Conservation (phyloP, 23 tunicate species). For the Ascidia mentula region DNA sequence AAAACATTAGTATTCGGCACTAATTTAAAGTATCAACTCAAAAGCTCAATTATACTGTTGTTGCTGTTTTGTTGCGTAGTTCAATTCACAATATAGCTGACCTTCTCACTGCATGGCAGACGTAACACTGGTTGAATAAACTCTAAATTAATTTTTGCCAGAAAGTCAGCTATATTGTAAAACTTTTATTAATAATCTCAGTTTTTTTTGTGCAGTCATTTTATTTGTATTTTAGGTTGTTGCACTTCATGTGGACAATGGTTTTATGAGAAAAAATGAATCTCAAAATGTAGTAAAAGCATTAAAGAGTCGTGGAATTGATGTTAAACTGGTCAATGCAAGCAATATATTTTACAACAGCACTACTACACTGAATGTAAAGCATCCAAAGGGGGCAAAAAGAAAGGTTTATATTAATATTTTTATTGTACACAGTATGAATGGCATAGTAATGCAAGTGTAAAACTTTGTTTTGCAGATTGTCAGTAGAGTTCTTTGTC, state of each 20-base stretch:
- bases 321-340: constrained; percentile 74
- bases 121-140: too few relatives aligned
- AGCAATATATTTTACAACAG: constrained; percentile 78
- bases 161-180: too few relatives aligned
- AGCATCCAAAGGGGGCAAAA: constrained; percentile 55
- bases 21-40: too few relatives aligned
- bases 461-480: constrained; percentile 18
- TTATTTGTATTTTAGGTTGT: constrained; percentile 49
- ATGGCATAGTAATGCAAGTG: neutral
- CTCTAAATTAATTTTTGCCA: too few relatives aligned
- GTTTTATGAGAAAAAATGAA: constrained; percentile 96
- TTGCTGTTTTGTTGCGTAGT: too few relatives aligned
- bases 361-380: constrained; percentile 62
- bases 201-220: too few relatives aligned
- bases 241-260: constrained; percentile 94
- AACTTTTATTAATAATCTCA: too few relatives aligned
- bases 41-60: too few relatives aligned
- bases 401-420: constrained; percentile 45
- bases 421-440: neutral
- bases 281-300: constrained; percentile 72
- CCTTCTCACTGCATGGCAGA: too few relatives aligned
- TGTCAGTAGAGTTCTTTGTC: constrained; percentile 66
- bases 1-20: too few relatives aligned
- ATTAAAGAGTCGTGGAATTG: constrained; percentile 50
- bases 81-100: too few relatives aligned